Base-by-base conservation (phyloP, 2,113 vertebrate species). In the Pygoscelis adeliae region DNA sequence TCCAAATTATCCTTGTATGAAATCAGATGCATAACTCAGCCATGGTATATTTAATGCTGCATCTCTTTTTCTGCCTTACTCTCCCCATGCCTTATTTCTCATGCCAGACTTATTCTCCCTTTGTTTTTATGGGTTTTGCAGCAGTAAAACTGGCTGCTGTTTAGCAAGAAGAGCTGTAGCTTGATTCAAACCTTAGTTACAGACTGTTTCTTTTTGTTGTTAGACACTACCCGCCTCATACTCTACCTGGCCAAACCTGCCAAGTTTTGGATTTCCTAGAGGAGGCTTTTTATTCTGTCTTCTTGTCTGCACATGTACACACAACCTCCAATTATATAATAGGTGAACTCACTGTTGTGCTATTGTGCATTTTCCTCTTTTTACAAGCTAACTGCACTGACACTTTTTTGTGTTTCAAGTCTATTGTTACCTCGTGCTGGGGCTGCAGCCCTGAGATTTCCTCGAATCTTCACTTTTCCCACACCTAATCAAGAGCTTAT, bases 251-350 rank as follows among this genome's bases (percentile, higher is more conserved):
- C 87, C 97, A 97, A 98, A 96, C 62, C 97, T 98, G 98, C 98
- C 98, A 98, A 98, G 98, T 97, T 98, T 97, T 97, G 97, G 92
- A 98, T 98, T 98, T 98, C 98, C 98, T 98, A 98, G 97, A 98
- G 98, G 97, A 98, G 97, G 95, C 94, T 98, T 97, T 98, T 98
- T 96, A 98, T 98, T 98, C 98, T 97, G 93, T 97, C 98, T 89
- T 98, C 98, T 97, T 98, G 98, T 98, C 98, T 98, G 98, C 97
- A 98, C 98, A 98, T 98, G 98, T 98, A 97, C 93, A 97, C 97
- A 97, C 97, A 98, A 97, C 98, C 98, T 96, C 76, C 98, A 97
- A 97, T 98, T 98, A 98, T 98, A 98, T 98, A 98, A 98, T 98
- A 98, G 98, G 97, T 98, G 97, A 98, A 97, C 98, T 98, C 95